Conservation (phyloP, 2,113 vertebrate genomes). For the Hyperopisus bebe region DNA sequence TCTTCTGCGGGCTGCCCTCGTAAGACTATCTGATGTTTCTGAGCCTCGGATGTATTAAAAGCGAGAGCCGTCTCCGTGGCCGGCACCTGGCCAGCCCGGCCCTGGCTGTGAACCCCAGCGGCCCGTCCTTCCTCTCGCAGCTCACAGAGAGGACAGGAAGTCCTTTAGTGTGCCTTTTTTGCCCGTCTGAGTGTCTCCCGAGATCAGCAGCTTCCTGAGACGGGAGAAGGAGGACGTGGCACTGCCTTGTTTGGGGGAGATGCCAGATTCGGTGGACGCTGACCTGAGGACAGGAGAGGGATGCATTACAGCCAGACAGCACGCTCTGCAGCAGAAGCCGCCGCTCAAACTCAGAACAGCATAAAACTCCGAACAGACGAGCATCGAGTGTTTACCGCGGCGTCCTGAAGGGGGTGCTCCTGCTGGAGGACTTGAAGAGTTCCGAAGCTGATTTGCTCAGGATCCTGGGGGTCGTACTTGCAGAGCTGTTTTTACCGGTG, state of each 20-base stretch:
- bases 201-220: conserved; percentile 76
- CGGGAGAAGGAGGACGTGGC: conserved; percentile 73
- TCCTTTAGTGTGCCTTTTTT: conserved; percentile 74
- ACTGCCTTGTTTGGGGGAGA: conserved; percentile 58
- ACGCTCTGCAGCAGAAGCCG: background rate
- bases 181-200: conserved; percentile 63
- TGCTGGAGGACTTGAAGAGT: conserved; percentile 38
- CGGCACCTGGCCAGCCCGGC: conserved; percentile 5
- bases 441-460: conserved; percentile 36
- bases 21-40: background rate
- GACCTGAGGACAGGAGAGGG: conserved; percentile 36
- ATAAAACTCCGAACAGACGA: background rate
- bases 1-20: background rate
- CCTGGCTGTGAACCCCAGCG: conserved; percentile 14
- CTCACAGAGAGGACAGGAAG: conserved; percentile 80
- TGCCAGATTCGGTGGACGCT: conserved; percentile 46
- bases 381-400: conserved; percentile 31
- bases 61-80: background rate
- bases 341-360: background rate
- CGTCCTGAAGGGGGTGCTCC: conserved; percentile 42
- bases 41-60: background rate
- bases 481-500: conserved; percentile 44
- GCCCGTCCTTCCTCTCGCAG: conserved; percentile 9
- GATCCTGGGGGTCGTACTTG: conserved; percentile 42
- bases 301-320: background rate